Evolutionary conservation across 2,113 vertebrate species (phyloP), one percentile per base, ranked within the genome.

Genomic region (Camarhynchus parvulus): DNA sequence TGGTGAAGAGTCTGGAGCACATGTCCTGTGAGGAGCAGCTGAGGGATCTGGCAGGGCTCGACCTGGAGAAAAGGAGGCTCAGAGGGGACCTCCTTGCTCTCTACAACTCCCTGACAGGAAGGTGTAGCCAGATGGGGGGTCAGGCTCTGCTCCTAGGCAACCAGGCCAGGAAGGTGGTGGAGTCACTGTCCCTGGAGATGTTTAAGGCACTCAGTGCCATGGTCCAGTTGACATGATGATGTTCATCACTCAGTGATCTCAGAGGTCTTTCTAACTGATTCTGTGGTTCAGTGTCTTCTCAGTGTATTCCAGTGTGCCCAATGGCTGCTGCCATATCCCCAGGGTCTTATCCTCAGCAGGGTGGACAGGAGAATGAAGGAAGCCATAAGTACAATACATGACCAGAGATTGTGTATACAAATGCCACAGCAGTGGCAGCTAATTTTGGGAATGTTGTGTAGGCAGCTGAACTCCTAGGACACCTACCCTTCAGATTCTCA

Each of bases 31-130:
- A 64, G 28, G 9, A 46, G 19, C n/a, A 47, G 30, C 28, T 84
- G 59, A 74, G 12, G 42, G 42, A n/a, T 23, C n/a, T 56, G 30
- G 30, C 0, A 0, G 18, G 35, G n/a, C n/a, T 64, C 8, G 7
- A 35, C 49, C n/a, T 64, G 41, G 39, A 55, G 41, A 53, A 63
- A 37, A 74, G 39, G 39, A 64, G 41, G n/a, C 41, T 39, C 49
- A 64, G 69, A 46, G 41, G 15, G 22, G 7, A 47, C 23, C 69
- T 73, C 44, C 27, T 15, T 14, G 12, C 41, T 28, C 50, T 47
- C 58, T 18, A 39, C n/a, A 74, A 47, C 49, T 64, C 15, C n/a
- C n/a, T 84, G 69, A 47, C 28, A 74, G 28, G n/a, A 47, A 15
- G 23, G 7, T 56, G 50, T 19, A 64, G 59, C 28, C 50, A 47